phyloP scores from a whole-genome alignment of 2,113 vertebrate genomes.

The Cyanistes caeruleus region DNA sequence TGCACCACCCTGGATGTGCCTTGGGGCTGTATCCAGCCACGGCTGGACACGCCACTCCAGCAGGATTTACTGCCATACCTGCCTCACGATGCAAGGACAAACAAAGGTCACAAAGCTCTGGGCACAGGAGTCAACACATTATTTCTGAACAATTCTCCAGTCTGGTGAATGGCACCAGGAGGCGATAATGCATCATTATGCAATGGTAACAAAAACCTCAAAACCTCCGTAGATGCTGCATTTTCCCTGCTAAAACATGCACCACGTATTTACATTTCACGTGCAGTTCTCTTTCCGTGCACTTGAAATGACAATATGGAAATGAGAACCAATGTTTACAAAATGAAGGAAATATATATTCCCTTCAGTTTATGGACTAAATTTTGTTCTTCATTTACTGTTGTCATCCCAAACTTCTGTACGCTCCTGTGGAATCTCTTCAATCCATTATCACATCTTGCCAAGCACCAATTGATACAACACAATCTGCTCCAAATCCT shows the following conservation, averaged over 20 bases:
- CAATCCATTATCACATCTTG: not conserved
- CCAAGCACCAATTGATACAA: not conserved
- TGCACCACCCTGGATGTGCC: rapidly evolving
- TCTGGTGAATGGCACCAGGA: not conserved
- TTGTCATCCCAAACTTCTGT: not conserved
- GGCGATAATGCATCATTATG: not conserved
- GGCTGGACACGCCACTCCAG: not conserved
- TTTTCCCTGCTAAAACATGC: not conserved
- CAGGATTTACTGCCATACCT: not conserved
- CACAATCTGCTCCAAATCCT: not conserved
- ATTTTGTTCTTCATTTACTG: not conserved
- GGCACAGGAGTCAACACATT: rapidly evolving
- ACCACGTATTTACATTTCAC: not conserved
- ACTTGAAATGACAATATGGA: not conserved
- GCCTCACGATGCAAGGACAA: rapidly evolving
- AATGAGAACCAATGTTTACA: not conserved
- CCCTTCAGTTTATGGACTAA: not conserved
- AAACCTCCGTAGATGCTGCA: not conserved
- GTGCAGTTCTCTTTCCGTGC: not conserved
- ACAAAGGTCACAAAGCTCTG: not conserved
- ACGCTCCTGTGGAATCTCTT: not conserved
- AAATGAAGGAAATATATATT: not conserved
- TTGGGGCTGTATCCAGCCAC: not conserved
- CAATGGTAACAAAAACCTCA: not conserved
- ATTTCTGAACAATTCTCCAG: not conserved